phyloP scores from a whole-genome alignment of 2,113 vertebrate genomes.

The Struthidea cinerea region DNA sequence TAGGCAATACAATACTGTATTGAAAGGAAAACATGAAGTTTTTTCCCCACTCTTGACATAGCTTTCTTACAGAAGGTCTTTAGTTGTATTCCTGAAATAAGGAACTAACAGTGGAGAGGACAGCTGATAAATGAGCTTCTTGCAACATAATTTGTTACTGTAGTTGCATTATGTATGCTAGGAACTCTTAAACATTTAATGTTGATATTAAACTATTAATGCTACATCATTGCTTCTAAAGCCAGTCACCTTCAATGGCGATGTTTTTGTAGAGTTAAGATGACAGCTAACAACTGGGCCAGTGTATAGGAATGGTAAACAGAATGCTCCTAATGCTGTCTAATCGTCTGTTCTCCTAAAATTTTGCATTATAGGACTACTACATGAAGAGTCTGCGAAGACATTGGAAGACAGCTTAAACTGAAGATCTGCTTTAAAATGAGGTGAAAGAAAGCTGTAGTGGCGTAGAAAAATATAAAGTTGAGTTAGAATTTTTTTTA shows the following conservation, averaged over 20 bases:
- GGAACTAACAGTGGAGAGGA: slow-evolving; percentile 48
- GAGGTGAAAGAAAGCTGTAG: slow-evolving; percentile 99
- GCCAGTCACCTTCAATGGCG: not conserved
- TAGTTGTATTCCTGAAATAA: slow-evolving; percentile 52
- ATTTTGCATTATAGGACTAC: slow-evolving; percentile 79
- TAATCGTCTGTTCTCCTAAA: slow-evolving; percentile 76
- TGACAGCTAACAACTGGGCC: slow-evolving; percentile 71
- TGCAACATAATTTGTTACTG: slow-evolving; percentile 9
- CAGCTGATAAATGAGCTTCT: slow-evolving; percentile 46
- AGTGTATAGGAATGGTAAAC: slow-evolving; percentile 58
- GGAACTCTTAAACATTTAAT: not conserved
- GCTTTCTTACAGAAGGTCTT: slow-evolving; percentile 40
- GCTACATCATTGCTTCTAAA: slow-evolving; percentile 42
- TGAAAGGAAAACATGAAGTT: slow-evolving; percentile 27
- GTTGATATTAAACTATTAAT: slow-evolving; percentile 16
- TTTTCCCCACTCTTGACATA: slow-evolving; percentile 53
- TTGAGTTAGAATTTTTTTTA: slow-evolving; percentile 73
- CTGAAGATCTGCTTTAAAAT: slow-evolving; percentile 95
- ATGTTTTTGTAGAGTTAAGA: slow-evolving; percentile 43
- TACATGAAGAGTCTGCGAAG: slow-evolving; percentile 81
- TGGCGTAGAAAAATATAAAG: slow-evolving; percentile 89
- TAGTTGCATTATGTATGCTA: not conserved
- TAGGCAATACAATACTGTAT: slow-evolving; percentile 23
- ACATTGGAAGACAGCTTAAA: slow-evolving; percentile 80
- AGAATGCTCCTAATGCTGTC: slow-evolving; percentile 56